Conservation (phyloP, 2,797 vertebrate genomes). For the Arctocebus calabarensis region DNA sequence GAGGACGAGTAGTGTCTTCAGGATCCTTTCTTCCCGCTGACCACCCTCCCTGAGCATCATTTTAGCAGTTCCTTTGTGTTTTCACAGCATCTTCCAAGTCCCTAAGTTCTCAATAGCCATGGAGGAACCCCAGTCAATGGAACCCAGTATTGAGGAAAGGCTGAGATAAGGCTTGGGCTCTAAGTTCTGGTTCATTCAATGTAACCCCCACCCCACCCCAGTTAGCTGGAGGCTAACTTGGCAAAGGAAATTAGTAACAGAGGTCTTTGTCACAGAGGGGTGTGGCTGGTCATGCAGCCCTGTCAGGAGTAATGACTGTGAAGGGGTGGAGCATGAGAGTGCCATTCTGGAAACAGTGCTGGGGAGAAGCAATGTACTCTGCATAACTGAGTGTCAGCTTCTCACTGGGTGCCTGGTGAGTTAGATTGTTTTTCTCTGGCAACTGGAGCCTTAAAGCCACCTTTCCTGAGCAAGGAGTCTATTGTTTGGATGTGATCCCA, state of each 20-base stretch:
- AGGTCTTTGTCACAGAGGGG: conserved; percentile 89
- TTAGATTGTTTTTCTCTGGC: conserved; percentile 93
- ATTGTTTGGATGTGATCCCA: conserved; percentile 94
- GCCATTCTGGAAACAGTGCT: conserved; percentile 91
- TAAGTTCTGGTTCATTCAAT: conserved; percentile 86
- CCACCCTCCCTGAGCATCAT: conserved; percentile 53
- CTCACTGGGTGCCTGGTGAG: conserved; percentile 93
- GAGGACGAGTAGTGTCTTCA: conserved; percentile 55
- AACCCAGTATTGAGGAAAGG: conserved; percentile 87
- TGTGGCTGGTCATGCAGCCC: conserved; percentile 91
- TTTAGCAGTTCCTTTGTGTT: conserved; percentile 58
- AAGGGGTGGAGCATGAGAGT: conserved; percentile 91
- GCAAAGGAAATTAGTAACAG: conserved; percentile 93
- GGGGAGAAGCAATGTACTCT: conserved; percentile 91
- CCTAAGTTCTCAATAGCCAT: conserved; percentile 79
- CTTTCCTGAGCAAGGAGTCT: conserved; percentile 93
- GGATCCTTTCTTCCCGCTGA: conserved; percentile 64
- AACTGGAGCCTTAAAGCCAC: conserved; percentile 92
- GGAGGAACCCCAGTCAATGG: conserved; percentile 88
- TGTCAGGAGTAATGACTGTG: conserved; percentile 95
- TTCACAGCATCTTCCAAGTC: conserved; percentile 63
- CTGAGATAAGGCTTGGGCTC: conserved; percentile 91
- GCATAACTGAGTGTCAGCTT: conserved; percentile 93
- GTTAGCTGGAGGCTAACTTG: conserved; percentile 90
- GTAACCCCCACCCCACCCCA: conserved; percentile 80